Conservation (phyloP, 2,888 invertebrate genomes). For the Dryocosmus kuriphilus region DNA sequence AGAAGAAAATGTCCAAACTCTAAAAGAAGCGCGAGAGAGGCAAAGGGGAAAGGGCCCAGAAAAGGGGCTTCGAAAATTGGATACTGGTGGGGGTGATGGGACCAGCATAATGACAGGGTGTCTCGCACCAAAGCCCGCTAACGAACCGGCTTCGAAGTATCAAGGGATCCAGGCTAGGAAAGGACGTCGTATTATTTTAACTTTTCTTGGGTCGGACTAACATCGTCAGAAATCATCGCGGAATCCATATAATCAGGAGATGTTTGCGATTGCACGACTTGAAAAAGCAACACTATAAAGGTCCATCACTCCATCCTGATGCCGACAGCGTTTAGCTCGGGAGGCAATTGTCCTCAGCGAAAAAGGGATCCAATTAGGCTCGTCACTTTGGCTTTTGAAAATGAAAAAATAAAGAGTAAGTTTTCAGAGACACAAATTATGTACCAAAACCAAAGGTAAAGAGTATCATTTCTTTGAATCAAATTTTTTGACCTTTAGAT, state of each 20-base stretch:
- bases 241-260: conserved; percentile 73
- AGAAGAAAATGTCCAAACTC: conserved; percentile 43
- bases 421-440: conserved; percentile 2
- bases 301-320: conserved; percentile 49
- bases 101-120: conserved; percentile 75
- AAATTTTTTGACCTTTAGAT: background rate
- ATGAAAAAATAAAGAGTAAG: background rate
- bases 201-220: conserved; percentile 67
- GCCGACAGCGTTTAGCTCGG: conserved; percentile 12
- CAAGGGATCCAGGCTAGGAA: conserved; percentile 68
- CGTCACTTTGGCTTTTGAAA: conserved; percentile 16
- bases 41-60: conserved; percentile 36
- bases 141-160: conserved; percentile 71
- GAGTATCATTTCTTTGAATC: background rate
- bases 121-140: conserved; percentile 72
- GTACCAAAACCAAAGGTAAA: background rate
- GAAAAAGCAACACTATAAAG: conserved; percentile 34
- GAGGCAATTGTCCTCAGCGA: conserved; percentile 33
- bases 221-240: conserved; percentile 74
- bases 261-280: conserved; percentile 58
- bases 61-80: conserved; percentile 66
- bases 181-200: conserved; percentile 74
- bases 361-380: conserved; percentile 35
- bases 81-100: conserved; percentile 71
- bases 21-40: background rate